Base-by-base conservation (phyloP, 2,888 invertebrate genomes). In the Andrena fulva region DNA sequence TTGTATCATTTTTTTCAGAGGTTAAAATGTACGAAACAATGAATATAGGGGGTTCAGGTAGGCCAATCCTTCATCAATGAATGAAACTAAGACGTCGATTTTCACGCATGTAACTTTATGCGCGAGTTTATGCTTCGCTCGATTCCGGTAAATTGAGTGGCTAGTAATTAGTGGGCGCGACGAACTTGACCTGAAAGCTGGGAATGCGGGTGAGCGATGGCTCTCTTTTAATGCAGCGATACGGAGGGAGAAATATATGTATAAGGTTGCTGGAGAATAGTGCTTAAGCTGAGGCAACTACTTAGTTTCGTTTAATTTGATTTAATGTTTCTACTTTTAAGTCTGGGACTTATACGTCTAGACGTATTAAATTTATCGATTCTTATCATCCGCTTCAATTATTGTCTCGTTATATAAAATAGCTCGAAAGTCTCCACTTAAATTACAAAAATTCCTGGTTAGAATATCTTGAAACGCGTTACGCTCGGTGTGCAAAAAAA, bases 371-470 rank as follows among this genome's bases (percentile, higher is more conserved):
- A 10, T 10, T 24, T 0, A 10, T 48, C 52, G 54, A 31, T 62
- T 67, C 42, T 59, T 56, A 67, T 42, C 50, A n/a, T 4, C 16
- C 24, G 20, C 2, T 31, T 8, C 50, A 60, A 60, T 62, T 35
- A 75, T 60, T 74, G 35, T 27, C 31, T 69, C 69, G 27, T 52
- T 42, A 67, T 2, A 48, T 56, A 48, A 77, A 68, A 56, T 10
- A 27, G 0, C 42, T 29, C 67, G 52, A 27, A 42, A 50, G 31
- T 54, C 50, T 64, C 77, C 48, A 77, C 69, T 69, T 52, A 66
- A 78, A 79, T 71, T 79, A 80, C 59, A 80, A 66, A 80, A 80
- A 67, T 80, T 71, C 60, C 60, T 72, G 4, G 48, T 7, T 62
- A 33, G 33, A 54, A 35, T 67, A 67, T 42, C 54, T 48, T 42